Base-by-base conservation (phyloP, 2,113 vertebrate genomes). In the Rhabdornis inornatus region DNA sequence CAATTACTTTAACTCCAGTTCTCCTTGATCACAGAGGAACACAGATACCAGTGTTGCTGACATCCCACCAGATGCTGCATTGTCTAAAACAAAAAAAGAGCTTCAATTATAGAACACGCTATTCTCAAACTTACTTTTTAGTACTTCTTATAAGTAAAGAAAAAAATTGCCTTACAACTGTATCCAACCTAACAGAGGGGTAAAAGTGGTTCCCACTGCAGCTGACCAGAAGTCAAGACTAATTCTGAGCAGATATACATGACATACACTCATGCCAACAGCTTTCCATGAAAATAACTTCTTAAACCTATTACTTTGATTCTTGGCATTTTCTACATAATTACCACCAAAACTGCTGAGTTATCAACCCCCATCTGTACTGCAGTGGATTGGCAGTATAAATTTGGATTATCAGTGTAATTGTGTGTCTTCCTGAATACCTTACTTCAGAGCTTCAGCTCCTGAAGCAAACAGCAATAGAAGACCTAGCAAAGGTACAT, bases 231-330 rank as follows among this genome's bases (percentile, higher is more conserved):
- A 33, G 33, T 55, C 56, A 78, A 3, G 10, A 79, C 25, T 53
- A 76, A 2, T 7, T 47, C 40, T 37, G 23, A 66, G 15, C 16
- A 40, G 14, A 76, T 4, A 21, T 3, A 69, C 17, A 33, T 0
- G 0, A 53, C 21, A 37, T 4, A 45, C 11, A 10, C 19, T 44
- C 37, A 22, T 2, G 4, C 11, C 42, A 69, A 45, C 3, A 1
- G 0, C 44, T 23, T 71, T 35, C 65, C 52, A 44, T 25, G 8
- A 78, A 92, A 87, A 28, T 37, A 77, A 57, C 70, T 69, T 57
- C 61, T 71, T 53, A 68, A 72, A 83, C 22, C 4, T 74, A 39
- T 30, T 52, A 40, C 30, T 84, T 81, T 8, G 4, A 8, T 35
- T 80, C 12, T 42, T 22, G 9, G 31, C 17, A 72, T 52, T 80